Evolutionary conservation across 1,140 invertebrate species (phyloP).

Genomic region (Archivesica marissinica): DNA sequence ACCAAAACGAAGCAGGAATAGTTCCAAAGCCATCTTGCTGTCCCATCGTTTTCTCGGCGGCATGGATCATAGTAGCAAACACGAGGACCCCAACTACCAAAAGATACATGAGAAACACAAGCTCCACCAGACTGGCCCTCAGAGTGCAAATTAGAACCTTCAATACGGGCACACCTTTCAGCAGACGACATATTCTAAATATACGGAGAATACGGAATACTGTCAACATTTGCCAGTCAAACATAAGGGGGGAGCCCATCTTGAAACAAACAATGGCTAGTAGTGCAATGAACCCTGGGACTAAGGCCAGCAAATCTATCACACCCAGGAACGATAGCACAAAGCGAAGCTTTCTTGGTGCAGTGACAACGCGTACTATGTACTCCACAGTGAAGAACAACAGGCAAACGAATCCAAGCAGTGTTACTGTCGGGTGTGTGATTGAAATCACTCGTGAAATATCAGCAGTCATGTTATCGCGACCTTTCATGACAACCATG

Average conservation of each 20-base stretch:
- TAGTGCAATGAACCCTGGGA: slow-evolving; percentile 81
- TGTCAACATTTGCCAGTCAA: slow-evolving; percentile 56
- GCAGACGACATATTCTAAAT: slow-evolving; percentile 87
- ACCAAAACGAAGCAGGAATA: slow-evolving; percentile 99
- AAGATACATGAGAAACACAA: slow-evolving; percentile 98
- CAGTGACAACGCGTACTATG: slow-evolving; percentile 78
- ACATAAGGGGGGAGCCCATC: not conserved
- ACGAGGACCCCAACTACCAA: slow-evolving; percentile 99
- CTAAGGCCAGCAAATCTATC: slow-evolving; percentile 84
- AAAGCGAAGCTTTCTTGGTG: slow-evolving; percentile 81
- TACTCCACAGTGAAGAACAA: slow-evolving; percentile 84
- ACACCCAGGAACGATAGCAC: slow-evolving; percentile 83
- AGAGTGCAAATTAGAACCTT: slow-evolving; percentile 97
- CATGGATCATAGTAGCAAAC: slow-evolving; percentile 95
- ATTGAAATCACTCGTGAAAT: not conserved
- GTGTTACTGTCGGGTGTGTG: not conserved
- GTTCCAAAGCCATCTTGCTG: slow-evolving; percentile 77
- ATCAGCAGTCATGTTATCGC: too few relatives aligned
- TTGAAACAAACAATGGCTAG: slow-evolving; percentile 49
- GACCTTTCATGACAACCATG: too few relatives aligned
- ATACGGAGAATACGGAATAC: slow-evolving; percentile 75
- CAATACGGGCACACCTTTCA: slow-evolving; percentile 94
- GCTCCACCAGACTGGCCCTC: slow-evolving; percentile 98
- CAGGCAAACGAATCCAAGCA: slow-evolving; percentile 80
- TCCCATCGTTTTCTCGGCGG: slow-evolving; percentile 65